Evolutionary conservation across 64 coral and sea anemone genomes (phyloP).

Genomic region (Stichodactyla helianthus): DNA sequence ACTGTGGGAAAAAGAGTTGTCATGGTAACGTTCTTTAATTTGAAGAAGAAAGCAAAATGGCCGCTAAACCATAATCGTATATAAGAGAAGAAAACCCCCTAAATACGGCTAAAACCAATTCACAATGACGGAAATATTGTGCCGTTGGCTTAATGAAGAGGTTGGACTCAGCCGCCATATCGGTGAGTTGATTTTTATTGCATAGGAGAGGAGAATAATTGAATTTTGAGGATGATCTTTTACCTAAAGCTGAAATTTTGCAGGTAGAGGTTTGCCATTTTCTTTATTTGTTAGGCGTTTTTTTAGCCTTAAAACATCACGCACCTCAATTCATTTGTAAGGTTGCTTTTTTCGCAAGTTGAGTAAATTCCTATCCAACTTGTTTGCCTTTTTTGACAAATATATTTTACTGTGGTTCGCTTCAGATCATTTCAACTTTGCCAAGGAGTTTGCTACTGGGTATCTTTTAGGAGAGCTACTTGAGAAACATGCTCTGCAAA

Average conservation of each 20-base stretch:
- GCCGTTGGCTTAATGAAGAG: conserved; percentile 98
- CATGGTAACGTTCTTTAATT: conserved; percentile 9
- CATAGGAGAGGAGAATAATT: not conserved
- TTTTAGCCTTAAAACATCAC: not conserved
- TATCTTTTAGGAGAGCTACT: conserved; percentile 90
- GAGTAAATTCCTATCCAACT: not conserved
- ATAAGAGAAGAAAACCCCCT: not conserved
- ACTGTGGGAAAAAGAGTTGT: not conserved
- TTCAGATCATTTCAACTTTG: conserved; percentile 86
- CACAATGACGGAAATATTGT: conserved; percentile 93
- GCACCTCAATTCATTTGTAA: not conserved
- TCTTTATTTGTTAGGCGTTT: not conserved
- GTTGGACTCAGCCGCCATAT: conserved; percentile 67
- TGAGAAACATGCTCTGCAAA: conserved; percentile 86
- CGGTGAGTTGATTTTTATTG: conserved; percentile 50
- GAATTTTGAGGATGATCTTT: not conserved
- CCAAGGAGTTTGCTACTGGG: conserved; percentile 87
- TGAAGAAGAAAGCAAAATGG: conserved; percentile 24
- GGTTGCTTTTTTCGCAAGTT: not conserved
- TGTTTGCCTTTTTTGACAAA: not conserved
- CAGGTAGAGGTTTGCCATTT: not conserved
- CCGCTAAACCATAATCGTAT: not conserved
- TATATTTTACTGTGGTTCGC: not conserved
- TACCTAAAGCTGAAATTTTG: not conserved
- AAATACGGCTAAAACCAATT: not conserved